phyloP scores from a whole-genome alignment of 2,113 vertebrate species.

The Desmodus rotundus region DNA sequence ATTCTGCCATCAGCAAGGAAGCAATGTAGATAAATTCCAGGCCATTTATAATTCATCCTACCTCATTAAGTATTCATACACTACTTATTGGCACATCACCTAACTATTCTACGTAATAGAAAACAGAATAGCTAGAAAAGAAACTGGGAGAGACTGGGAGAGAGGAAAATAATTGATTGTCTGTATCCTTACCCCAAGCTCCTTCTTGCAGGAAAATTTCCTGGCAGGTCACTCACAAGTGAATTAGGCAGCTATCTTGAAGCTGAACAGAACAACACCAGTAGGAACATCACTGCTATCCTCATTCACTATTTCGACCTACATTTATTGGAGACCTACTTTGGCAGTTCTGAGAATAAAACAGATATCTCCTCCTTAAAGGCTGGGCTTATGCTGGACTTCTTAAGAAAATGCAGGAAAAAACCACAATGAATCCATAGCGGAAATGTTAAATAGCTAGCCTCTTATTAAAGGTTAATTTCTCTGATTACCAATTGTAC shows the following conservation, averaged over 20 bases:
- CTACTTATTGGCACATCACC: slow-evolving; percentile 68
- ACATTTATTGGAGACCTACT: background rate
- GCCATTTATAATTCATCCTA: slow-evolving; percentile 74
- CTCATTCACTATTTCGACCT: background rate
- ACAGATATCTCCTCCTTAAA: background rate
- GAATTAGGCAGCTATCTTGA: background rate
- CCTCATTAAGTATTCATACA: slow-evolving; percentile 73
- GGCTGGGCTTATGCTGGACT: background rate
- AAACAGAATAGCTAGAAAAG: slow-evolving; percentile 47
- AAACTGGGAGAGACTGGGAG: background rate
- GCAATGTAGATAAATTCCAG: slow-evolving; percentile 68
- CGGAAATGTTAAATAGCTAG: background rate
- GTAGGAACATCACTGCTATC: background rate
- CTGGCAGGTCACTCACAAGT: background rate
- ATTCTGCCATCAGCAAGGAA: slow-evolving; percentile 68
- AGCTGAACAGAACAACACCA: background rate
- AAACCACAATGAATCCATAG: background rate
- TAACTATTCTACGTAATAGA: slow-evolving; percentile 59
- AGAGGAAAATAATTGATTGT: background rate
- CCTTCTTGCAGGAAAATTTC: background rate
- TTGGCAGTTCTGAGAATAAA: background rate
- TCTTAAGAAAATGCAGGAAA: background rate
- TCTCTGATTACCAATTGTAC: background rate
- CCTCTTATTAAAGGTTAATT: background rate
- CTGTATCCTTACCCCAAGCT: background rate